Conservation (phyloP, 2,113 vertebrate genomes). For the Hystrix brachyura region DNA sequence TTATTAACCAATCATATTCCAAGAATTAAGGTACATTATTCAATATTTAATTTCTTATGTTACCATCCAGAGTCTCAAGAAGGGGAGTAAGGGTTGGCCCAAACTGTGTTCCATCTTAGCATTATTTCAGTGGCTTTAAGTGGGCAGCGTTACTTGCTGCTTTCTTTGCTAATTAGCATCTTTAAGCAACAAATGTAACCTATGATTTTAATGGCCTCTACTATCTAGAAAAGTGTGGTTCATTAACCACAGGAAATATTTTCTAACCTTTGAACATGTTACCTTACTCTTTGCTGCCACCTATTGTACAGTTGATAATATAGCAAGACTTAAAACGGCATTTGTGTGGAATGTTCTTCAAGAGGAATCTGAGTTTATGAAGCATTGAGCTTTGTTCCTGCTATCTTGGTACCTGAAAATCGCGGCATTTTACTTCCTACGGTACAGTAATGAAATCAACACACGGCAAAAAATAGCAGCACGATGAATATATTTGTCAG, state of each 20-base stretch:
- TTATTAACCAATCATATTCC: not conserved
- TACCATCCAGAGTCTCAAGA: not conserved
- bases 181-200: conserved; percentile 60
- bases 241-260: not conserved
- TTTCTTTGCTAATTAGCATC: conserved; percentile 64
- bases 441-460: not conserved
- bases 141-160: conserved; percentile 45
- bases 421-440: conserved; percentile 37
- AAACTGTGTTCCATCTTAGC: not conserved
- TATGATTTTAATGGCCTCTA: conserved; percentile 73
- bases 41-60: conserved; percentile 28
- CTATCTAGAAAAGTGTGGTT: conserved; percentile 11
- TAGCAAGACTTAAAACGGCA: not conserved
- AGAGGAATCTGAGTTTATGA: conserved; percentile 20
- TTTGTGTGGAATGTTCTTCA: conserved; percentile 39
- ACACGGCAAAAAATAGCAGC: not conserved
- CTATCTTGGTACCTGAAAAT: not conserved
- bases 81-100: not conserved
- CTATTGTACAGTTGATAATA: conserved; percentile 80
- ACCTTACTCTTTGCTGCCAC: conserved; percentile 88
- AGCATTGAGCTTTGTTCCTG: not conserved
- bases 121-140: conserved; percentile 20
- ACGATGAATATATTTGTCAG: not conserved
- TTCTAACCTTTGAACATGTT: conserved; percentile 32
- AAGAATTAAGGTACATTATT: conserved; percentile 59